Evolutionary conservation across 2,888 invertebrate species (phyloP).

Genomic region (Lasioglossum pauxillum): DNA sequence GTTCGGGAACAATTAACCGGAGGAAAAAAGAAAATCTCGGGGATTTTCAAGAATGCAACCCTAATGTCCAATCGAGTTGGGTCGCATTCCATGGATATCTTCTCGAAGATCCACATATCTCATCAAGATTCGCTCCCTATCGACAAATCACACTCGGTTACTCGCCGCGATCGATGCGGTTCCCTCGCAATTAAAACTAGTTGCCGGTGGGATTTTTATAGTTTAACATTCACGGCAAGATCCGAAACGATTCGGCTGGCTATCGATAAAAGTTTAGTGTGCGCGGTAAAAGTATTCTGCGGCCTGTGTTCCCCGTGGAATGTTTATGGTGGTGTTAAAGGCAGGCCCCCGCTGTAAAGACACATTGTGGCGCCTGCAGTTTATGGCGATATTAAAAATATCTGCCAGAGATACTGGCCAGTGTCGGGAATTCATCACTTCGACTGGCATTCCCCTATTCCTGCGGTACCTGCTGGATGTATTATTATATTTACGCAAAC

Average conservation of each 20-base stretch:
- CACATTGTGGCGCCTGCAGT: conserved; percentile 29
- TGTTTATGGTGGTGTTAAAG: conserved; percentile 44
- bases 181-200: conserved; percentile 49
- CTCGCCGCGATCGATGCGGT: conserved; percentile 19
- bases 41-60: background rate
- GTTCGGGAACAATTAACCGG: conserved; percentile 5
- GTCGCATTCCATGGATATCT: conserved; percentile 47
- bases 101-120: conserved; percentile 16
- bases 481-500: background rate
- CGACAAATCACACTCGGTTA: conserved; percentile 22
- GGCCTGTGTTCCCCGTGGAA: background rate
- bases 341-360: conserved; percentile 24
- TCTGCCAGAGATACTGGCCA: conserved; percentile 28
- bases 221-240: conserved; percentile 11
- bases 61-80: background rate
- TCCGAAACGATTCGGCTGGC: background rate
- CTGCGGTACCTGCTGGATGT: background rate
- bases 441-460: background rate
- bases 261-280: conserved; percentile 34
- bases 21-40: background rate
- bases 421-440: conserved; percentile 35
- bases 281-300: conserved; percentile 22
- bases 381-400: conserved; percentile 32
- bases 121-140: conserved; percentile 28
- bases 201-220: conserved; percentile 24